Evolutionary conservation across 2,113 vertebrate species (phyloP), one percentile per base, ranked within the genome.

Genomic region (Melanotaenia duboulayi): DNA sequence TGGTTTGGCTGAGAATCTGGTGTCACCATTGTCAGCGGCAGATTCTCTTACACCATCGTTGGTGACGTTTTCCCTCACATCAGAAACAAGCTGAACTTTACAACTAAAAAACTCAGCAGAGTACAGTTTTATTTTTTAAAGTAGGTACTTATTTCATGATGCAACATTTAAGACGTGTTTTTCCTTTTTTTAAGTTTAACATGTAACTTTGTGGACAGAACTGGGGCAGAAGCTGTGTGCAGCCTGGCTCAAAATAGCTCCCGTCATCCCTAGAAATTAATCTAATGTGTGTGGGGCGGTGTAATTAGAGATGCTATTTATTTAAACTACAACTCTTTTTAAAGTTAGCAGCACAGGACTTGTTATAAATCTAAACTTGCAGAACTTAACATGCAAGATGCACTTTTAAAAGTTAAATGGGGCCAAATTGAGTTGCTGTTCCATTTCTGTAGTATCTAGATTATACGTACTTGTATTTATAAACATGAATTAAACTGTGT

Each of bases 181-280:
- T 62, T 57, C 54, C 60, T 48, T 35, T 8, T 9, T 9, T 65
- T 19, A 22, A 67, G 32, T 35, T 35, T 35, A 35, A 80, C 58
- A 57, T 70, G 65, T 70, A 80, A 64, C 51, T 78, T 19, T 46
- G 35, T 10, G 57, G 81, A 86, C 81, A 87, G 78, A 84, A 82
- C 67, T 74, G 65, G 85, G 81, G 56, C 80, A 76, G 55, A 63
- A 20, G 52, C 48, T 40, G 35, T 40, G 35, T 9, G 19, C 37
- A 67, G 32, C 61, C 42, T 28, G 69, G 32, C 71, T 57, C 65
- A 58, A 63, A 71, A 46, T 37, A 52, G 64, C 65, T 49, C 23
- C 56, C 39, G 64, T 54, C 55, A 57, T 32, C 14, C 4, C 52
- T 35, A n/a, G 7, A 75, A 61, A 87, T 81, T 44, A 74, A 73